Evolutionary conservation across 2,888 invertebrate genomes (phyloP), one percentile per base, ranked within the genome.

Genomic region (Ormyrus labotus): DNA sequence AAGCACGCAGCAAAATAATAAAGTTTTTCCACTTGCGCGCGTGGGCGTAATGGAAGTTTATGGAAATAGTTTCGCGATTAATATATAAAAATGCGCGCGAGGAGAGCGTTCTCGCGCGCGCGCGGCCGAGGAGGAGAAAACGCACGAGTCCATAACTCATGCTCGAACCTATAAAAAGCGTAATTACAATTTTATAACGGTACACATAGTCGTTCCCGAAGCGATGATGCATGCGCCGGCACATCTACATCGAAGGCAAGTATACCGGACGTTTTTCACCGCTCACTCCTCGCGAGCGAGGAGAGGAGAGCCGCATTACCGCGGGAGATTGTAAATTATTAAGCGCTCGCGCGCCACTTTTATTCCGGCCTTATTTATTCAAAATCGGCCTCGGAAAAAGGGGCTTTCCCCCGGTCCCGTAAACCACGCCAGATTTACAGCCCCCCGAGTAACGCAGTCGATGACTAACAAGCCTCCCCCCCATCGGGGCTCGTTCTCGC

Each of bases 151-250:
- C 69, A 70, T 80, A 74, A 80, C 63, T 80, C 79, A 74, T 58
- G 55, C 47, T 9, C 51, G 71, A 47, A 57, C 64, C 45, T 13
- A 63, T 51, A 71, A 80, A 80, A 80, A 80, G 65, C 57, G 58
- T 80, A 80, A 80, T 80, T 80, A 68, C 79, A 80, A 74, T 80
- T 80, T 80, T 80, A 69, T 74, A 80, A 80, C 79, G 79, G 79
- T 78, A 67, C 45, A 19, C 47, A 50, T 70, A 65, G 63, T 71
- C 57, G 53, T 63, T 76, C 58, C 34, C 63, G 68, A 55, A 55
- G 51, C 58, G 71, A 58, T 63, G 55, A 78, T 78, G 71, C 71
- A 71, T 71, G 34, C 48, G n/a, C 55, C n/a, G 3, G 67, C 73
- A 8, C 55, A 47, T 6, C 47, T 47, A 57, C 50, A 74, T 65